Evolutionary conservation across 2,888 invertebrate species (phyloP).

Genomic region (Mayetiola destructor): DNA sequence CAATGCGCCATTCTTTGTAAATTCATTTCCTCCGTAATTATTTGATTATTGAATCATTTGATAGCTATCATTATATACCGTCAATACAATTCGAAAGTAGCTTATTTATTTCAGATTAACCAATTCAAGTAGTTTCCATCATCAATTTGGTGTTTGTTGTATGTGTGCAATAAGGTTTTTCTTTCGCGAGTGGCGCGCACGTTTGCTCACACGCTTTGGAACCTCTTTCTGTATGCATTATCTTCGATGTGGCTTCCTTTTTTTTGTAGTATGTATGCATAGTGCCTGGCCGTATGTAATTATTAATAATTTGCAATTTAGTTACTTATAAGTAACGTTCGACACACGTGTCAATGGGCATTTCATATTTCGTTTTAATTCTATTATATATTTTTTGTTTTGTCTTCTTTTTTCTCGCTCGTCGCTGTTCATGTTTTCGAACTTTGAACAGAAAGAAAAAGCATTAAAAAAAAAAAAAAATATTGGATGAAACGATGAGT

Average conservation of each 20-base stretch:
- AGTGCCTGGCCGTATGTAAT: too few species aligned
- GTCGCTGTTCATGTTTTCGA: too few species aligned
- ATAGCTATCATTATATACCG: neutral
- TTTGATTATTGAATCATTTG: slow-evolving; percentile 2
- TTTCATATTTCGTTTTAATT: neutral
- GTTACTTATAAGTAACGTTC: too few species aligned
- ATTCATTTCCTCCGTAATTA: neutral
- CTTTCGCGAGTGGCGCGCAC: neutral
- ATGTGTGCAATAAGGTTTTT: neutral
- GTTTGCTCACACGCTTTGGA: neutral
- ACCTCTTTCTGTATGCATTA: neutral
- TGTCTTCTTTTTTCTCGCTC: too few species aligned
- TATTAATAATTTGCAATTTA: slow-evolving; percentile 6
- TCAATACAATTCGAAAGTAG: neutral
- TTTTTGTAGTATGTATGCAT: too few species aligned
- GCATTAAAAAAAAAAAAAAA: too few species aligned
- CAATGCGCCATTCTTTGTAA: slow-evolving; percentile 7
- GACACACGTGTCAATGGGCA: slow-evolving; percentile 10
- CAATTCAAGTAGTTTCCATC: neutral
- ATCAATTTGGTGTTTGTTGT: neutral
- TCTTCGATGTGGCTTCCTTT: neutral
- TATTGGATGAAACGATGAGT: too few species aligned
- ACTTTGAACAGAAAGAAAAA: too few species aligned
- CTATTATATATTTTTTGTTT: too few species aligned
- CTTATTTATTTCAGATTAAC: neutral